Evolutionary conservation across 2,888 invertebrate genomes (phyloP), one percentile per base, ranked within the genome.

Genomic region (Synergus gifuensis): DNA sequence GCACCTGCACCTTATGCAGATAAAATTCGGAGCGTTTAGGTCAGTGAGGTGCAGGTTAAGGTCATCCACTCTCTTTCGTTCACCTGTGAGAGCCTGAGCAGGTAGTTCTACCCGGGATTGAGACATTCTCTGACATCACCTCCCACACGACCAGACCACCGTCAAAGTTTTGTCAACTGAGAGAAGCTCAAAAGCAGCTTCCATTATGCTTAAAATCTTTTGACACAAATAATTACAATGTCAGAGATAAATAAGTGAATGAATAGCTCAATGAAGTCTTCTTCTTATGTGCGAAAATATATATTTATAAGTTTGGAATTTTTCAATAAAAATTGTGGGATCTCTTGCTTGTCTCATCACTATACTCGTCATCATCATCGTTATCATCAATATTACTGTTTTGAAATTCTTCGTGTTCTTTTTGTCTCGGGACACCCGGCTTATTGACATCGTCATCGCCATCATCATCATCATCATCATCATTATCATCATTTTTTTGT

Each of bases 1-100:
- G 87, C 91, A 91, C 91, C 91, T 91, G 91, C 88, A 85, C 88
- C 88, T 89, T 88, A 89, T 90, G 90, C 90, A 91, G 92, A 92
- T 91, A 92, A 92, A 89, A 76, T 73, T 58, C 78, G 79, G 40
- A 46, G 76, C 76, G 67, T 63, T 62, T 60, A 69, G 83, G 86
- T 86, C 85, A 86, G 81, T 77, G 81, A 83, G 83, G 83, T 83
- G 83, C 83, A 82, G 85, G 84, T 83, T 86, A 84, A 86, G 86
- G 86, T 86, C 86, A 87, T 78, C 82, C 79, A 83, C 79, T 82
- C 81, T 80, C 83, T 83, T 79, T 80, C 81, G 28, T 16, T 78
- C 83, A 79, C 84, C 79, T 79, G 82, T 78, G 64, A 78, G 77
- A 78, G 77, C 76, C 83, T 80, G 84, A 83, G 84, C 88, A 89